phyloP scores from a whole-genome alignment of 2,888 invertebrate genomes.

The Lottia gigantea region DNA sequence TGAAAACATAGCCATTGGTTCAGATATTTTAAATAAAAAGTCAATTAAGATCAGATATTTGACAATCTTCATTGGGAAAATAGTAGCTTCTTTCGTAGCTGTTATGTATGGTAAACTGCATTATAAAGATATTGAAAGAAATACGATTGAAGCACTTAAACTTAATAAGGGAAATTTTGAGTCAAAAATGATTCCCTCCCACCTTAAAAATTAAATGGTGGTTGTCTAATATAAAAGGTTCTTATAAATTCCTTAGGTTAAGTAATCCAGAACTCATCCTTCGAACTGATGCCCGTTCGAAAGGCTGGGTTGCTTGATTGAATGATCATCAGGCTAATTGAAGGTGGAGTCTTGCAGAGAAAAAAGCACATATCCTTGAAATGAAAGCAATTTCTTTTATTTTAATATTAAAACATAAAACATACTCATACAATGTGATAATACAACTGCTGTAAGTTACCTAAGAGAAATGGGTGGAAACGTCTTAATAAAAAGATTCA shows the following conservation, averaged over 20 bases:
- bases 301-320: conserved; percentile 22
- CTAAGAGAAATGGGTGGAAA: conserved; percentile 28
- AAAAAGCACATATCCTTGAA: conserved; percentile 23
- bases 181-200: neutral
- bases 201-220: neutral
- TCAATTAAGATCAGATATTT: conserved; percentile 13
- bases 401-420: conserved; percentile 2
- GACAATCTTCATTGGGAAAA: conserved; percentile 26
- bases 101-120: conserved; percentile 20
- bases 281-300: conserved; percentile 14
- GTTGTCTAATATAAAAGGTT: neutral
- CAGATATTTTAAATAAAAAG: neutral
- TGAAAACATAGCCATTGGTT: neutral
- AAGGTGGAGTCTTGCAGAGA: conserved; percentile 23
- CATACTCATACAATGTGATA: conserved; percentile 26
- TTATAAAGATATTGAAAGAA: conserved; percentile 24
- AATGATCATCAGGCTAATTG: conserved; percentile 3
- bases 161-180: conserved; percentile 18
- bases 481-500: conserved; percentile 20
- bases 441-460: conserved; percentile 26
- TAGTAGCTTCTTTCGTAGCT: conserved; percentile 21
- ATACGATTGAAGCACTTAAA: conserved; percentile 21
- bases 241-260: conserved; percentile 7
- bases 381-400: conserved; percentile 19
- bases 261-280: conserved; percentile 12